Percentiles rank a stretch among this genome's conserved stretches.
These are phyloP conservation scores for Dasysyrphus tricinctus DNA, from an alignment of 2,888 invertebrate genomes.

Conservation along the genomic window DNA sequence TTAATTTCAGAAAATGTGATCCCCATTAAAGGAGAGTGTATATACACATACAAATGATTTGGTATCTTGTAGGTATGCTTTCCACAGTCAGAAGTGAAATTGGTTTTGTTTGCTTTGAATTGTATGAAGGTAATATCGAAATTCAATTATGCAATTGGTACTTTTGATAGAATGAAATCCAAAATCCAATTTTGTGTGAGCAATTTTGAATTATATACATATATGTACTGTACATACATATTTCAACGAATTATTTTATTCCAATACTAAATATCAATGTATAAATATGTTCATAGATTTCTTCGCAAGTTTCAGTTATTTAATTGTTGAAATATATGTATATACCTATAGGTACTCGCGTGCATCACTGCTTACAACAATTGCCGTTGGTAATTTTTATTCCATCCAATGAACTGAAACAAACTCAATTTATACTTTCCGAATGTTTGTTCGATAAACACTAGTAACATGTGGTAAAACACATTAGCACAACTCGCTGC, in stretches of 20 bases:
- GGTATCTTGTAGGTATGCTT: no score
- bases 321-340: not conserved
- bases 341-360: not conserved
- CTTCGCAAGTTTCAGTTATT: conserved; percentile 21
- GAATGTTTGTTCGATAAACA: not conserved
- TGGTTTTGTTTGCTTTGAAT: not conserved
- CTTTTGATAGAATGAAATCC: no score
- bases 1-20: no score
- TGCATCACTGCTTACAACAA: not conserved
- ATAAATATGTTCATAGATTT: not conserved
- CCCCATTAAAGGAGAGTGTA: no score
- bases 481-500: not conserved
- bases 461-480: conserved; percentile 39
- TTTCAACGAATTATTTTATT: not conserved
- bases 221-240: no score
- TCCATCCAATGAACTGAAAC: conserved; percentile 39
- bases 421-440: conserved; percentile 27
- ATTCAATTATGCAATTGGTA: no score
- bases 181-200: no score
- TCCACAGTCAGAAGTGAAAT: no score
- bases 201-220: no score
- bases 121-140: no score
- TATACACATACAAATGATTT: no score
- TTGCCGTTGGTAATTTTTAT: conserved; percentile 25
- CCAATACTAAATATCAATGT: not conserved